Percentiles rank a stretch among this genome's conserved stretches.
phyloP scores from a whole-genome alignment of 2,888 invertebrate genomes.

The Drosophila prolongata region DNA sequence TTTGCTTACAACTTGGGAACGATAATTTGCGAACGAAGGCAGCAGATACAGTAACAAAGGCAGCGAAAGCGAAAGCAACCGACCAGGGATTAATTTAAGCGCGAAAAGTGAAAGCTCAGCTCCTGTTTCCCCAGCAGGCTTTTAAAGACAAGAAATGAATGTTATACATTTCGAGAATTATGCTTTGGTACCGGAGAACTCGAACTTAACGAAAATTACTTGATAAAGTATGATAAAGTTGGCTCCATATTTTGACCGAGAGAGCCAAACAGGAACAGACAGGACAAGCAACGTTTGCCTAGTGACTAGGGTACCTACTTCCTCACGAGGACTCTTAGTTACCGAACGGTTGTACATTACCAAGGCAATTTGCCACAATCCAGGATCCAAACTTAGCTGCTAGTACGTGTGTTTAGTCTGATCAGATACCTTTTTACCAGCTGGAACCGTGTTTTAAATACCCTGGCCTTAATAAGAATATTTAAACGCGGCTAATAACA shows the following conservation, averaged over 20 bases:
- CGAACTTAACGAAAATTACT: slow-evolving; percentile 58
- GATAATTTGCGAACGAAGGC: slow-evolving; percentile 63
- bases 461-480: background rate
- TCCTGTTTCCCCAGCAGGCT: slow-evolving; percentile 39
- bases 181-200: slow-evolving; percentile 52
- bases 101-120: slow-evolving; percentile 67
- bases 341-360: slow-evolving; percentile 16
- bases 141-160: slow-evolving; percentile 62
- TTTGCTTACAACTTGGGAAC: slow-evolving; percentile 69
- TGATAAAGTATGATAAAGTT: slow-evolving; percentile 66
- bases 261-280: slow-evolving; percentile 55
- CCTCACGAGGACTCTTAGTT: slow-evolving; percentile 3
- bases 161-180: slow-evolving; percentile 61
- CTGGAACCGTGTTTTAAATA: background rate
- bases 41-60: slow-evolving; percentile 13
- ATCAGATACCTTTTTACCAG: background rate
- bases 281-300: slow-evolving; percentile 27
- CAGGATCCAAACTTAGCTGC: slow-evolving; percentile 11
- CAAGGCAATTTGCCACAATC: slow-evolving; percentile 37
- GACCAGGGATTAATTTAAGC: slow-evolving; percentile 73
- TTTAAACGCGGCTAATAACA: too few relatives aligned
- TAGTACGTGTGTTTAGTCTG: slow-evolving; percentile 14
- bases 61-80: slow-evolving; percentile 32
- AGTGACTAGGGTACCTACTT: slow-evolving; percentile 18
- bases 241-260: slow-evolving; percentile 55